A percentile compares a stretch with the other conserved stretches of the same genome.
Evolutionary conservation across 1,140 invertebrate genomes (phyloP).

Genomic region (Rhopalosiphum padi): DNA sequence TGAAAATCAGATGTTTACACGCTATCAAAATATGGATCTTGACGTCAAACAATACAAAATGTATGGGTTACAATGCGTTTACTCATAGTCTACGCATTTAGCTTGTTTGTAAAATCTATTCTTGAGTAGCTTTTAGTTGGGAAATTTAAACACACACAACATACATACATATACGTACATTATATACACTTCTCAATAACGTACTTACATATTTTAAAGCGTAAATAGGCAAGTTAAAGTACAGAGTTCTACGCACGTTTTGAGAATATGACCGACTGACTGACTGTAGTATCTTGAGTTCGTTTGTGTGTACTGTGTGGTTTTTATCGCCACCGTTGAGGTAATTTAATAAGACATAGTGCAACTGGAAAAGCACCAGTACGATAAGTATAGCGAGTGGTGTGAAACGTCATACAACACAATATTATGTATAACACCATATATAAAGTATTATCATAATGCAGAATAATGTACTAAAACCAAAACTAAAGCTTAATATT

Average conservation of each 20-base stretch:
- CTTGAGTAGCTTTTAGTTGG: not conserved
- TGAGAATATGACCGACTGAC: not conserved
- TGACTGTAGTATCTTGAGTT: not conserved
- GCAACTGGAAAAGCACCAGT: not conserved
- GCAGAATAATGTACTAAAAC: not conserved
- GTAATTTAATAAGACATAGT: not conserved
- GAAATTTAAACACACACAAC: not conserved
- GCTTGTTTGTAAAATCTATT: not conserved
- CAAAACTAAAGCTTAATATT: not conserved
- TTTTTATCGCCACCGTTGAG: not conserved
- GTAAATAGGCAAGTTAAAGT: not conserved
- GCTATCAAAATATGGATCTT: constrained; percentile 34
- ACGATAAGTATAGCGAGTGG: not conserved
- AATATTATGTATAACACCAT: not conserved
- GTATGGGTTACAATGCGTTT: not conserved
- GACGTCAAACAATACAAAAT: constrained; percentile 34
- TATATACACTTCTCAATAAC: too few relatives aligned
- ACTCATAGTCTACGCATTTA: not conserved
- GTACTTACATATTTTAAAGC: not conserved
- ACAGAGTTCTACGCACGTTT: not conserved
- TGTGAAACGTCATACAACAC: not conserved
- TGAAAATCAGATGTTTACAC: constrained; percentile 40
- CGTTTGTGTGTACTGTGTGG: not conserved
- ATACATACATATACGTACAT: not conserved
- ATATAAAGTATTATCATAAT: not conserved